Percentiles rank a stretch among this genome's conserved stretches.
Evolutionary conservation across 35 echinoderm and acorn worm species (phyloP).

Genomic region (Apostichopus parvimensis): DNA sequence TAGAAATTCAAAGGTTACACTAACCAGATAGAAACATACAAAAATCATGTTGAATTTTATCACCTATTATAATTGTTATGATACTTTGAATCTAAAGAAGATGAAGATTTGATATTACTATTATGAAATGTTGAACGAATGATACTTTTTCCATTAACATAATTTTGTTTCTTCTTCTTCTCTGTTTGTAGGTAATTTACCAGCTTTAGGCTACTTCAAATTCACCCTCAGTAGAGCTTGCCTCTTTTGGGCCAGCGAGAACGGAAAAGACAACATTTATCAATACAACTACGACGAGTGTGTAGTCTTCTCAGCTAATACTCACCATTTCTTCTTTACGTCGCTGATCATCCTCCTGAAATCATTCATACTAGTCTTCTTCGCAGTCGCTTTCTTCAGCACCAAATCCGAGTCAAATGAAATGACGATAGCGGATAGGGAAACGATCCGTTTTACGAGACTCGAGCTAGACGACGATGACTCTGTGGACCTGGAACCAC

Average conservation of each 20-base stretch:
- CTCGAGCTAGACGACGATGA: slow-evolving; percentile 36
- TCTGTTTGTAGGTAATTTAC: slow-evolving; percentile 12
- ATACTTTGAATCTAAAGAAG: too few relatives aligned
- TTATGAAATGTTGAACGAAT: too few relatives aligned
- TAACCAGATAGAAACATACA: too few relatives aligned
- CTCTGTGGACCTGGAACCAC: not conserved
- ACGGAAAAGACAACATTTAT: not conserved
- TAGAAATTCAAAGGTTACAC: too few relatives aligned
- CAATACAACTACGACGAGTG: slow-evolving; percentile 52
- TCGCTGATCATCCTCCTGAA: slow-evolving; percentile 24
- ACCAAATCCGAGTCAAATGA: not conserved
- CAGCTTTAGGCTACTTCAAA: slow-evolving; percentile 38
- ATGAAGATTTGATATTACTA: too few relatives aligned
- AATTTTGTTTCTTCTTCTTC: too few relatives aligned
- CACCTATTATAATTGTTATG: too few relatives aligned
- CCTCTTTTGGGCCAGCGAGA: not conserved
- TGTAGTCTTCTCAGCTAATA: not conserved
- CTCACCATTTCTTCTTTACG: slow-evolving; percentile 19
- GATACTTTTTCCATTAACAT: too few relatives aligned
- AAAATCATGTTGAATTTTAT: too few relatives aligned
- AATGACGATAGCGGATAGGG: slow-evolving; percentile 22
- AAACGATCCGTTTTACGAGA: slow-evolving; percentile 34
- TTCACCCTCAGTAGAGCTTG: slow-evolving; percentile 21
- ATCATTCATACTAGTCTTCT: slow-evolving; percentile 7
- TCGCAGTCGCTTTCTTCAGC: slow-evolving; percentile 15